A percentile compares a stretch with the other conserved stretches of the same genome.
Evolutionary conservation across 2,888 invertebrate genomes (phyloP).

Genomic region (Ophraella communa): DNA sequence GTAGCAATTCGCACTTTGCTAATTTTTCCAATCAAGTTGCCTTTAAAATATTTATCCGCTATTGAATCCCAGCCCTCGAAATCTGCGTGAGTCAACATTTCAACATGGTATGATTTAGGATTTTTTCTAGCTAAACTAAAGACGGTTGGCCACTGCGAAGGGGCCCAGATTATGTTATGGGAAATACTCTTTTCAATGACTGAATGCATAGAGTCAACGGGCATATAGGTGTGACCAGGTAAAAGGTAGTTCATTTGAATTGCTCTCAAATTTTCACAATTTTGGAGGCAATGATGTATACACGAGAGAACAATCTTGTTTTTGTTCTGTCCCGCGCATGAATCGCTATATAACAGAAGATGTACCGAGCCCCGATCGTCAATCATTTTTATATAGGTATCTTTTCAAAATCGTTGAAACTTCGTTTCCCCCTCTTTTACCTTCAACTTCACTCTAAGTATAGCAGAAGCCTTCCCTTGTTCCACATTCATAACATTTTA

Average conservation of each 20-base stretch:
- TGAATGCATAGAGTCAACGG: background rate
- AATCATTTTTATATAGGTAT: background rate
- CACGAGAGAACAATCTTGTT: background rate
- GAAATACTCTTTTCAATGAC: background rate
- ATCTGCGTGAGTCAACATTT: background rate
- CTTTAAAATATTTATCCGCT: background rate
- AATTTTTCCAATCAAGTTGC: background rate
- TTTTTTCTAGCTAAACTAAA: background rate
- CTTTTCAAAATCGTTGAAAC: background rate
- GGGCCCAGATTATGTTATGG: background rate
- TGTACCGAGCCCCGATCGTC: background rate
- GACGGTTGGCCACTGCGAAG: background rate
- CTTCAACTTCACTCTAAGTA: background rate
- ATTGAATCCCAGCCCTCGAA: background rate
- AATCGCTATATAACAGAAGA: background rate
- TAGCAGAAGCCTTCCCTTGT: constrained; percentile 22
- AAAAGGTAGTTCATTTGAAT: background rate
- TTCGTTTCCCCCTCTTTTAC: background rate
- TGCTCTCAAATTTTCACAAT: background rate
- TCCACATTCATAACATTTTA: constrained; percentile 30
- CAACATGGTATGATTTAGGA: background rate
- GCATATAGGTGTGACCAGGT: background rate
- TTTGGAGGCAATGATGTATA: background rate
- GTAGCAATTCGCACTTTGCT: background rate
- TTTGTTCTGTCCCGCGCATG: background rate